These are phyloP conservation scores for Peromyscus leucopus DNA, from an alignment of 2,113 vertebrate species.

Conservation along the genomic window DNA sequence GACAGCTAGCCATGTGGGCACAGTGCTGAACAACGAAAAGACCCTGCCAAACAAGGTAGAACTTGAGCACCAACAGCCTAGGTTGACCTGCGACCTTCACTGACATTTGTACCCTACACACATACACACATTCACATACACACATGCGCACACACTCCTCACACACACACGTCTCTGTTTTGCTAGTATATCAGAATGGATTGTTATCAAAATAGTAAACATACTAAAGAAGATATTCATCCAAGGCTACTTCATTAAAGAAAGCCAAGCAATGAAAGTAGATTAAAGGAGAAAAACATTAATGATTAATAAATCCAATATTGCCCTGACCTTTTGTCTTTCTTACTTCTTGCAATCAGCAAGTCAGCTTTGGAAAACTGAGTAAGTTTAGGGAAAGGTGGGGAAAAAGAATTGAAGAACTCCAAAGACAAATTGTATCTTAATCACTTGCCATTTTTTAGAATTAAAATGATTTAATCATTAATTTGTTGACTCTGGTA, in stretches of 20 bases:
- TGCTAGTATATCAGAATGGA: background rate
- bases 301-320: background rate
- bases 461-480: background rate
- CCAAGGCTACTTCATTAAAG: background rate
- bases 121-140: background rate
- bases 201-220: constrained; percentile 14
- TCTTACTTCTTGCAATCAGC: background rate
- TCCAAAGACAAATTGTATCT: background rate
- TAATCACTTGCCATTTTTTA: background rate
- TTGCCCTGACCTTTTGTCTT: background rate
- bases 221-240: background rate
- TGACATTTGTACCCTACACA: background rate
- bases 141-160: too few species aligned
- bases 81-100: background rate
- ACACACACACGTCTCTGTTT: background rate
- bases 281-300: background rate
- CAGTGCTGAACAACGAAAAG: background rate
- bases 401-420: background rate
- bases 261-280: background rate
- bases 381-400: background rate
- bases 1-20: background rate
- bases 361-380: background rate
- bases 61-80: background rate
- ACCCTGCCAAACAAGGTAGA: background rate
- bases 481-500: background rate